Percentiles rank a stretch among this genome's conserved stretches.
Evolutionary conservation across 1,140 invertebrate genomes (phyloP).

Genomic region (Microplitis demolitor): DNA sequence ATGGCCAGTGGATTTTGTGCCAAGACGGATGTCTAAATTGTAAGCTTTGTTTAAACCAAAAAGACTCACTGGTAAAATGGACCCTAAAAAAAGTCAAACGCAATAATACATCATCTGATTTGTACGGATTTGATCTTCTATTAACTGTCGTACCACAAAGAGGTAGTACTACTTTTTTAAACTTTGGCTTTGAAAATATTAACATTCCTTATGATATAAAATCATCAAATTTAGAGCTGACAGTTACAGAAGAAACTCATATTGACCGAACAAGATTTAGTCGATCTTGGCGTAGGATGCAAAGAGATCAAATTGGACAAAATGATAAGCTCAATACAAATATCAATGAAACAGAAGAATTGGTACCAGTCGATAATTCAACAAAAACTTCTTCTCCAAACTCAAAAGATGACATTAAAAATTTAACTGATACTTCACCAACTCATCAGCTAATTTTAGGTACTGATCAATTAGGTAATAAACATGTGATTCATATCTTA

Average conservation of each 20-base stretch:
- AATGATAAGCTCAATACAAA: not conserved
- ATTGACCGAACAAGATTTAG: not conserved
- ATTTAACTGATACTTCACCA: constrained; percentile 2
- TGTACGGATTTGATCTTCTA: constrained; percentile 36
- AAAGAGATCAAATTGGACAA: not conserved
- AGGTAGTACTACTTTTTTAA: constrained; percentile 15
- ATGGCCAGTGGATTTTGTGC: constrained; percentile 46
- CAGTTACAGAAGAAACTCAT: not conserved
- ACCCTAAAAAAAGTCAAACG: constrained; percentile 33
- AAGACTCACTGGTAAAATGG: constrained; percentile 37
- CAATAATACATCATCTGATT: not conserved
- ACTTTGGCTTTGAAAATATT: constrained; percentile 29
- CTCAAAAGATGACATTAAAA: not conserved
- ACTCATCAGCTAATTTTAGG: constrained; percentile 37
- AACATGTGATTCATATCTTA: constrained; percentile 41
- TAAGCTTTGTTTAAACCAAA: constrained; percentile 29
- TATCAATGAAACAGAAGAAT: not conserved
- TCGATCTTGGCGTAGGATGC: not conserved
- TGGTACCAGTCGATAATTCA: not conserved
- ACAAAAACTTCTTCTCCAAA: not conserved
- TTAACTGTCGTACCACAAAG: constrained; percentile 38
- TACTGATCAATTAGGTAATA: constrained; percentile 39
- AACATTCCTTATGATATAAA: constrained; percentile 28
- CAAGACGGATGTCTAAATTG: constrained; percentile 46
- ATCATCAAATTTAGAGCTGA: not conserved